phyloP scores from a whole-genome alignment of 1,140 invertebrate species.

The Cydia amplana region DNA sequence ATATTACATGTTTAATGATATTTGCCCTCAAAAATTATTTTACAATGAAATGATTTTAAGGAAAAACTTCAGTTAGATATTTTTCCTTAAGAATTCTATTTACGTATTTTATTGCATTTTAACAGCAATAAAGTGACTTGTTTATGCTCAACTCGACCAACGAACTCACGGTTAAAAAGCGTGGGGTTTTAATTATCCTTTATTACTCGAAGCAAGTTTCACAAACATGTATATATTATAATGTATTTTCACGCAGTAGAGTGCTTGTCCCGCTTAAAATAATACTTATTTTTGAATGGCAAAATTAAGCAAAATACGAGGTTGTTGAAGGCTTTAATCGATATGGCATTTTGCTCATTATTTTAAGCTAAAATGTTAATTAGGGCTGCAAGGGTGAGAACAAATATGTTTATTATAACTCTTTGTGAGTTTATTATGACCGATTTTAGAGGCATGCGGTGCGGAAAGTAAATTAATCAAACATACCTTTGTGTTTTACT shows the following conservation, averaged over 20 bases:
- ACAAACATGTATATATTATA: neutral
- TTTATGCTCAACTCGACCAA: neutral
- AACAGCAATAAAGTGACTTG: neutral
- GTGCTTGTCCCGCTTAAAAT: neutral
- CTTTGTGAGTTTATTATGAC: neutral
- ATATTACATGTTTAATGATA: too few relatives aligned
- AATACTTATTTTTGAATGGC: neutral
- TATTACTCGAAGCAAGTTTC: neutral
- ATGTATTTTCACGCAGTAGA: neutral
- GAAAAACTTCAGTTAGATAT: too few relatives aligned
- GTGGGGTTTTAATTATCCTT: neutral
- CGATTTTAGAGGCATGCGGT: neutral
- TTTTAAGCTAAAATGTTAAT: conserved; percentile 7
- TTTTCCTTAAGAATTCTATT: neutral
- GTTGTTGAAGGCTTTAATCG: neutral
- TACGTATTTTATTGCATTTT: neutral
- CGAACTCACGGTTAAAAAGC: neutral
- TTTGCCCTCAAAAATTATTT: too few relatives aligned
- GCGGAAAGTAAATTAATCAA: neutral
- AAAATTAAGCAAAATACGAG: neutral
- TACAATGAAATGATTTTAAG: too few relatives aligned
- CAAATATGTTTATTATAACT: conserved; percentile 1
- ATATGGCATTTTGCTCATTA: conserved; percentile 1
- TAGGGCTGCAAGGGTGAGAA: neutral
- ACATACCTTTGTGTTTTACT: neutral